These are phyloP conservation scores for Cirrhinus mrigala DNA, from an alignment of 2,797 vertebrate genomes.

Conservation along the genomic window DNA sequence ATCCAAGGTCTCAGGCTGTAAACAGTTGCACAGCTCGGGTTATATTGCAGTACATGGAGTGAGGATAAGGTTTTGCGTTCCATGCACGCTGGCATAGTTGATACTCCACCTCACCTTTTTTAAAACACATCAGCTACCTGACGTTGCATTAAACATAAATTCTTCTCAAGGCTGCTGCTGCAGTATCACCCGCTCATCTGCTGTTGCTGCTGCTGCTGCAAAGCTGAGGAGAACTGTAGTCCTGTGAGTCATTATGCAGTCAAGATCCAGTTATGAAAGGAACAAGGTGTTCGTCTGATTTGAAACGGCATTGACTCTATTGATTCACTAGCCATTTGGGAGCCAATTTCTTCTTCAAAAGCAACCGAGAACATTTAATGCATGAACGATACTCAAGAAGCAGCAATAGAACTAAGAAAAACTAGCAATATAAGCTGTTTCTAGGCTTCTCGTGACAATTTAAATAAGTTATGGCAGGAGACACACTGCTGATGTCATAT, in stretches of 20 bases:
- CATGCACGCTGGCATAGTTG: not conserved
- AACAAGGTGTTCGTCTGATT: conserved; percentile 42
- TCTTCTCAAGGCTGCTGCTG: conserved; percentile 41
- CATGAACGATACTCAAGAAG: conserved; percentile 18
- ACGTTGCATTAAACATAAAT: conserved; percentile 47
- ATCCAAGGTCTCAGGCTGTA: not conserved
- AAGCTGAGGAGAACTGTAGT: not conserved
- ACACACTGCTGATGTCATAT: conserved; percentile 19
- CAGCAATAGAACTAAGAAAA: not conserved
- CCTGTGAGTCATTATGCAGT: conserved; percentile 45
- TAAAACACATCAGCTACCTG: conserved; percentile 30
- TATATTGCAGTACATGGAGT: not conserved
- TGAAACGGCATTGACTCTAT: conserved; percentile 60
- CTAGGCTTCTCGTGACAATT: not conserved
- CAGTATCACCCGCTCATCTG: not conserved
- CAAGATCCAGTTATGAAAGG: conserved; percentile 30
- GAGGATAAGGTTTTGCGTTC: not conserved
- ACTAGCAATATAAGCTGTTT: conserved; percentile 11
- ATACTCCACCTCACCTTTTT: conserved; percentile 17
- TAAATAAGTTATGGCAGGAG: not conserved
- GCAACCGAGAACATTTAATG: conserved; percentile 41
- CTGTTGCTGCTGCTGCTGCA: not conserved
- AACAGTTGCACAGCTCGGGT: not conserved
- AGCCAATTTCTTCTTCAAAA: conserved; percentile 56
- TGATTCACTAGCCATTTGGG: conserved; percentile 52